Conservation (phyloP, 1,140 invertebrate species). For the Drosophila neocordata region DNA sequence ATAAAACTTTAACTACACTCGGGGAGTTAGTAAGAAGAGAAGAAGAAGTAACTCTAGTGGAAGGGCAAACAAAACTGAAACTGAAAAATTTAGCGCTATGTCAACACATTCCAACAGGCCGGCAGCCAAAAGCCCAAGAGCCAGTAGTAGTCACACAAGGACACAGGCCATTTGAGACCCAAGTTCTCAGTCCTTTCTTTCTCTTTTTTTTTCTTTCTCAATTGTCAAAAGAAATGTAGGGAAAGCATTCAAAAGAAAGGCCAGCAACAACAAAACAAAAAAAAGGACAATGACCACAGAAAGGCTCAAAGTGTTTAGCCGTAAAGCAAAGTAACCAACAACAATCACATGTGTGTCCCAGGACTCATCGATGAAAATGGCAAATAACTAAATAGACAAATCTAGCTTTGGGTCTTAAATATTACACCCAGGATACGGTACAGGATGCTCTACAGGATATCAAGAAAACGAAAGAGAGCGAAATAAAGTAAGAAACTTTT, state of each 20-base stretch:
- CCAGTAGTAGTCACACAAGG: background rate
- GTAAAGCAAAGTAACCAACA: background rate
- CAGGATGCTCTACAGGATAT: background rate
- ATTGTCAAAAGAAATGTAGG: background rate
- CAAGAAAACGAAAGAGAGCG: background rate
- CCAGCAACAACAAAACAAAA: conserved; percentile 9
- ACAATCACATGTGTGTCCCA: background rate
- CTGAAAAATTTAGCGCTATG: conserved; percentile 77
- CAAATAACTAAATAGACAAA: background rate
- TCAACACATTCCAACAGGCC: conserved; percentile 66
- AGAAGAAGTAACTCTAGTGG: conserved; percentile 44
- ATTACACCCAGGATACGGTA: no score
- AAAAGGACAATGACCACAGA: conserved; percentile 49
- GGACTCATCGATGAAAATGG: no score
- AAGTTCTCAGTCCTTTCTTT: background rate
- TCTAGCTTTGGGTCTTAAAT: no score
- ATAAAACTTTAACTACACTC: conserved; percentile 64
- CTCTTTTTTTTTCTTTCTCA: background rate
- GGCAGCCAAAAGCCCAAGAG: conserved; percentile 3
- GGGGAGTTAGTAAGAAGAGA: background rate
- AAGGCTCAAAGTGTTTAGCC: conserved; percentile 27
- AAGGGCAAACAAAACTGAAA: conserved; percentile 68
- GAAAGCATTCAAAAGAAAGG: conserved; percentile 28
- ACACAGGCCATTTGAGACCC: background rate
- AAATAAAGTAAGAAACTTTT: conserved; percentile 39